Conservation (phyloP, 2,888 invertebrate genomes). For the Branchipolynoe longqiensis region DNA sequence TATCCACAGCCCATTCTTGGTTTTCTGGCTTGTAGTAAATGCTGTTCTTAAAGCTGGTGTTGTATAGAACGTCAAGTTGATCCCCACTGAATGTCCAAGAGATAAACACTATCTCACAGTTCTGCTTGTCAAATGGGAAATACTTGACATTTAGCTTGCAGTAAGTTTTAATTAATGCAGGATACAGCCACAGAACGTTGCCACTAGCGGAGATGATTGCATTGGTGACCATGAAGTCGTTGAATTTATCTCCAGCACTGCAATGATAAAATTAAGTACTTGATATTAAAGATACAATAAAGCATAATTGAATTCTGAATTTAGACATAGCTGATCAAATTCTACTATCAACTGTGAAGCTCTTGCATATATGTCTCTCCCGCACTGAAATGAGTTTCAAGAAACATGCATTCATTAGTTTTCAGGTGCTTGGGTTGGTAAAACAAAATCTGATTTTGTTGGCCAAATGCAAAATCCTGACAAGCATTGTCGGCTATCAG, state of each 20-base stretch:
- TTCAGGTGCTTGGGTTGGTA: too few relatives aligned
- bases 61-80: conserved; percentile 74
- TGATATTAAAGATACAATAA: too few relatives aligned
- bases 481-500: too few relatives aligned
- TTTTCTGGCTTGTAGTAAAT: conserved; percentile 89
- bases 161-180: conserved; percentile 83
- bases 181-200: conserved; percentile 83
- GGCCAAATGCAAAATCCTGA: too few relatives aligned
- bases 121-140: conserved; percentile 84
- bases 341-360: too few relatives aligned
- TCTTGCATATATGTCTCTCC: too few relatives aligned
- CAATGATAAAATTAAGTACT: too few relatives aligned
- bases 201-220: conserved; percentile 82
- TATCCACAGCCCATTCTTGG: conserved; percentile 86
- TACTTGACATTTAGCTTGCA: conserved; percentile 83
- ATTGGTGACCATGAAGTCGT: conserved; percentile 81
- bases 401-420: too few relatives aligned
- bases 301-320: too few relatives aligned
- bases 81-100: conserved; percentile 83
- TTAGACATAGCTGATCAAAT: too few relatives aligned
- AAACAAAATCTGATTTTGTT: too few relatives aligned
- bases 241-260: conserved; percentile 72
- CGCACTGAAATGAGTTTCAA: too few relatives aligned
- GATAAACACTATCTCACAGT: conserved; percentile 83
- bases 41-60: conserved; percentile 67